phyloP scores from a whole-genome alignment of 2,797 vertebrate species.

The Picus viridis region DNA sequence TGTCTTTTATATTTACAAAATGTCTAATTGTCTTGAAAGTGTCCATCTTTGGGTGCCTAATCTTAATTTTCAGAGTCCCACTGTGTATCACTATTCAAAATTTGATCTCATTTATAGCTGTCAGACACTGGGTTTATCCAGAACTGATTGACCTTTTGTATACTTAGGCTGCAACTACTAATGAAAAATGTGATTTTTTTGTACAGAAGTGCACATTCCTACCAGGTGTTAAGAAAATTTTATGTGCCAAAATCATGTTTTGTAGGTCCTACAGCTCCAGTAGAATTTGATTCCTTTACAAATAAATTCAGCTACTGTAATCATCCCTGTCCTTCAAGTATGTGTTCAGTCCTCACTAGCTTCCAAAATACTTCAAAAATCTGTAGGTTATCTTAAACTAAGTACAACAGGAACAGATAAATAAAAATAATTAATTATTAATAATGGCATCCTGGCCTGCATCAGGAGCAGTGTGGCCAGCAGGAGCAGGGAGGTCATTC shows the following conservation, averaged over 20 bases:
- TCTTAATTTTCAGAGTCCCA: background rate
- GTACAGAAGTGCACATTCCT: background rate
- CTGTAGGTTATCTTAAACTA: background rate
- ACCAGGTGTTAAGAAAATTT: background rate
- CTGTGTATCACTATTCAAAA: background rate
- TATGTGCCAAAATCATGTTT: background rate
- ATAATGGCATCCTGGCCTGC: no score
- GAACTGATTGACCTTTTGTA: background rate
- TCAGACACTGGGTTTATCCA: background rate
- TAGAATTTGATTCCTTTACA: background rate
- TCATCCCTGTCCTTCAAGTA: background rate
- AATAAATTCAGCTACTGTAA: background rate
- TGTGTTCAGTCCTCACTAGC: background rate
- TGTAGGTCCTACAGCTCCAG: background rate
- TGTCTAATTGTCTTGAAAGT: background rate
- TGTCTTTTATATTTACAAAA: slow-evolving; percentile 9
- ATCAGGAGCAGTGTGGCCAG: no score
- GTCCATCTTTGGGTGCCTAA: background rate
- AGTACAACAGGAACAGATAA: background rate
- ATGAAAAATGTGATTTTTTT: background rate
- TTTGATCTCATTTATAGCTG: background rate
- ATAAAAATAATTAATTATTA: background rate
- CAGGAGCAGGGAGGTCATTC: no score
- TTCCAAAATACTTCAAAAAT: background rate
- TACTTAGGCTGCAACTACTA: background rate